Evolutionary conservation across 2,113 vertebrate species (phyloP).

Genomic region (Craseonycteris thonglongyai): DNA sequence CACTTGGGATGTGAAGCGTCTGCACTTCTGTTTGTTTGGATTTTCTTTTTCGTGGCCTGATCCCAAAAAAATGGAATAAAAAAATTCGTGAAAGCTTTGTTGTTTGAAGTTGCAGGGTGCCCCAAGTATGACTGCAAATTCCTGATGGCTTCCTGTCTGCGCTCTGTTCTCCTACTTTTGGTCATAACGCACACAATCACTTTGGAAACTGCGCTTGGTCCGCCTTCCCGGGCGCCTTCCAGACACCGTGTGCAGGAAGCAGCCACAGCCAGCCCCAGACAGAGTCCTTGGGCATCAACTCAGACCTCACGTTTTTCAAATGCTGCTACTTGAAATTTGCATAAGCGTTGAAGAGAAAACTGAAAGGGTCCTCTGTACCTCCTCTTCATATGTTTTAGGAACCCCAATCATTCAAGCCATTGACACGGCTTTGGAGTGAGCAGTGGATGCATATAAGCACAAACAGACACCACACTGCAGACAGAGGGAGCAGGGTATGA

Average conservation of each 20-base stretch:
- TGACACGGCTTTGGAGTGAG: not conserved
- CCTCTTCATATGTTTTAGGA: constrained; percentile 9
- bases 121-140: constrained; percentile 50
- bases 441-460: not conserved
- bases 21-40: constrained; percentile 62
- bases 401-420: not conserved
- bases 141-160: constrained; percentile 44
- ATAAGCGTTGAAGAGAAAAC: constrained; percentile 24
- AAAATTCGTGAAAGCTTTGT: constrained; percentile 46
- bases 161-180: constrained; percentile 51
- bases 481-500: not conserved
- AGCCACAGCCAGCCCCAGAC: not conserved
- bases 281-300: constrained; percentile 10
- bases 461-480: not conserved
- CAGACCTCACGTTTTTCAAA: constrained; percentile 11
- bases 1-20: constrained; percentile 61
- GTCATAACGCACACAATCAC: constrained; percentile 49
- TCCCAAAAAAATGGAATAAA: constrained; percentile 25
- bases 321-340: constrained; percentile 56
- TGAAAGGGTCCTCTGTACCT: not conserved
- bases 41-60: constrained; percentile 10
- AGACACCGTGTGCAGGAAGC: constrained; percentile 35
- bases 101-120: constrained; percentile 58
- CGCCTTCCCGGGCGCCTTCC: not conserved
- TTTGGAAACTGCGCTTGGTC: constrained; percentile 49